Base-by-base conservation (phyloP, 2,797 vertebrate genomes). In the Meda fulgida region DNA sequence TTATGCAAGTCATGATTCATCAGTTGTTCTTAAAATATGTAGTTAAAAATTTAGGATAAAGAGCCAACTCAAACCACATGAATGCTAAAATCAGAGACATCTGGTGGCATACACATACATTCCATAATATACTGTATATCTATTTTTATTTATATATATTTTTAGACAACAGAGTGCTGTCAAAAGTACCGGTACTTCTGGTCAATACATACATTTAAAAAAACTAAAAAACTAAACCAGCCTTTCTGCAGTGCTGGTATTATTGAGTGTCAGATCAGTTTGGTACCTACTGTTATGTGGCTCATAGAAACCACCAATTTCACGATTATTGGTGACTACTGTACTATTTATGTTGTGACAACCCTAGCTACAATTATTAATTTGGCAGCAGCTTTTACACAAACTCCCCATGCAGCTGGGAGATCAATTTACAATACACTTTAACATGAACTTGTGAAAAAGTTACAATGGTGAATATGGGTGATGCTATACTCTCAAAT, bases 401-500 rank as follows among this genome's bases (percentile, higher is more conserved):
- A 19, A 78, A 38, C 53, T 29, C 21, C 31, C 36, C 19, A 31
- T 63, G 55, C 36, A 43, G 10, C 29, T 63, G 55, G 36, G 55
- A 63, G 36, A 43, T 60, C 60, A 9, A 78, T 29, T 78, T 40
- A n/a, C n/a, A n/a, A n/a, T n/a, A n/a, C 19, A 9, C 78, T 76
- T 53, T n/a, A 38, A 53, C 9, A 26, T 83, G 23, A 66, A 83
- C 31, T 66, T 76, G 75, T 77, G 58, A 43, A 36, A 23, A 71
- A 43, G 26, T 84, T 34, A 23, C 40, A 46, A 43, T 26, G 13
- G 51, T 34, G 65, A 78, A 71, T 58, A 84, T 78, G 75, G 66
- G 58, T 84, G 51, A 70, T 78, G 51, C 78, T 78, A 55, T 69
- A 26, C 67, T 78, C 26, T n/a, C 38, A 58, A 84, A 84, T 34